Evolutionary conservation across 2,888 invertebrate genomes (phyloP).

Genomic region (Mystacides longicornis): DNA sequence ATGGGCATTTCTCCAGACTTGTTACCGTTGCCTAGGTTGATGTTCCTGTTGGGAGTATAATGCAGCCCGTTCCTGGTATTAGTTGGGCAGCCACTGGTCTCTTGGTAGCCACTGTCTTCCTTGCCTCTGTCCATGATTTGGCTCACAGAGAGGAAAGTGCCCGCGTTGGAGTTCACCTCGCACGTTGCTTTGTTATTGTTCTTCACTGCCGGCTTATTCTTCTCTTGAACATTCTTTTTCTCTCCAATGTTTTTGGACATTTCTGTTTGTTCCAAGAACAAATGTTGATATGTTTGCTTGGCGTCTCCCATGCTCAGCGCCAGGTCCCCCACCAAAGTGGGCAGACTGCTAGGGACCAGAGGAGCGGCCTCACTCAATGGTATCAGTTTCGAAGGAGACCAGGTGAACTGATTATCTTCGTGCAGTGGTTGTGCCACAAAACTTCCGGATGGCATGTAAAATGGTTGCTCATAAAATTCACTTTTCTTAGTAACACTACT

Average conservation of each 20-base stretch:
- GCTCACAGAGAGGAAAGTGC: constrained; percentile 53
- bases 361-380: constrained; percentile 33
- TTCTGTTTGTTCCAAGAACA: constrained; percentile 16
- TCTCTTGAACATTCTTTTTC: constrained; percentile 11
- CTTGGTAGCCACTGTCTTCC: constrained; percentile 28
- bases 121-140: constrained; percentile 52
- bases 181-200: neutral
- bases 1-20: constrained; percentile 12
- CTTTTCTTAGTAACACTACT: constrained; percentile 14
- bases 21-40: constrained; percentile 4
- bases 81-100: neutral
- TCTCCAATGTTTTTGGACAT: constrained; percentile 13
- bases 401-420: constrained; percentile 47
- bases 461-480: constrained; percentile 20
- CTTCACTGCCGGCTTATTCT: neutral
- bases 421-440: constrained; percentile 28
- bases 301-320: constrained; percentile 39
- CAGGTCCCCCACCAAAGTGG: constrained; percentile 55
- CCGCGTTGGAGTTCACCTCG: constrained; percentile 30
- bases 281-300: constrained; percentile 18
- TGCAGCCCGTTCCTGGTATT: constrained; percentile 4
- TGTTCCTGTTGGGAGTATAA: constrained; percentile 8
- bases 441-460: constrained; percentile 17
- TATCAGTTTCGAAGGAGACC: constrained; percentile 48
- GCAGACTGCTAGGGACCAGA: constrained; percentile 39